Conservation (phyloP, 2,113 vertebrate genomes). For the Meriones unguiculatus region DNA sequence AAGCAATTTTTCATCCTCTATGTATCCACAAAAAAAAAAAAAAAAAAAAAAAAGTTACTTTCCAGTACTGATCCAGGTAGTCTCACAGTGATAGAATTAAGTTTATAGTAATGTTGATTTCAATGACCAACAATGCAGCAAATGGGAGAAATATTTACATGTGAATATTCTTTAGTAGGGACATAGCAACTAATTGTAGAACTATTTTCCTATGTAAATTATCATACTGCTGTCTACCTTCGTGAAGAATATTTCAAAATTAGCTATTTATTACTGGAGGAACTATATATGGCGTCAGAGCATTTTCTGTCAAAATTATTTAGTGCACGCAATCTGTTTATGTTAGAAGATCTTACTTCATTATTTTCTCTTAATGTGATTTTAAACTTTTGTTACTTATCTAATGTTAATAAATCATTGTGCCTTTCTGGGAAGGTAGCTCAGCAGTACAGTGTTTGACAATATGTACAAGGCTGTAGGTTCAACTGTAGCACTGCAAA, state of each 20-base stretch:
- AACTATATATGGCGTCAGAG: not conserved
- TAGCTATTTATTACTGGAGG: not conserved
- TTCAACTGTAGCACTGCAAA: not conserved
- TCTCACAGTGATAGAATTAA: slow-evolving; percentile 18
- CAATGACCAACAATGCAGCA: not conserved
- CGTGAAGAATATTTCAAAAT: not conserved
- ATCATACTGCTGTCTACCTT: not conserved
- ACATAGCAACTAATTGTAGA: not conserved
- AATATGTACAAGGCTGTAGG: not conserved
- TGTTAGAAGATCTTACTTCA: not conserved
- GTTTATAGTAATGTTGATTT: not conserved
- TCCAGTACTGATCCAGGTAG: not conserved
- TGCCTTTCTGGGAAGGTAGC: too few species aligned
- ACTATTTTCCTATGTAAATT: not conserved
- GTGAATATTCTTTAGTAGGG: not conserved
- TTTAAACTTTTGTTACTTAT: not conserved
- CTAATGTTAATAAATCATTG: not conserved
- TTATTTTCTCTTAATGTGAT: not conserved
- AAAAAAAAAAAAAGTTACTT: not conserved
- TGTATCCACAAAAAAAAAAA: not conserved
- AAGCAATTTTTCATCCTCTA: not conserved
- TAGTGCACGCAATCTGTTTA: not conserved
- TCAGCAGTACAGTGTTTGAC: not conserved
- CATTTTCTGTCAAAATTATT: not conserved
- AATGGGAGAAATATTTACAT: not conserved